phyloP scores from a whole-genome alignment of 2,113 vertebrate species.

The Colinus virginianus region DNA sequence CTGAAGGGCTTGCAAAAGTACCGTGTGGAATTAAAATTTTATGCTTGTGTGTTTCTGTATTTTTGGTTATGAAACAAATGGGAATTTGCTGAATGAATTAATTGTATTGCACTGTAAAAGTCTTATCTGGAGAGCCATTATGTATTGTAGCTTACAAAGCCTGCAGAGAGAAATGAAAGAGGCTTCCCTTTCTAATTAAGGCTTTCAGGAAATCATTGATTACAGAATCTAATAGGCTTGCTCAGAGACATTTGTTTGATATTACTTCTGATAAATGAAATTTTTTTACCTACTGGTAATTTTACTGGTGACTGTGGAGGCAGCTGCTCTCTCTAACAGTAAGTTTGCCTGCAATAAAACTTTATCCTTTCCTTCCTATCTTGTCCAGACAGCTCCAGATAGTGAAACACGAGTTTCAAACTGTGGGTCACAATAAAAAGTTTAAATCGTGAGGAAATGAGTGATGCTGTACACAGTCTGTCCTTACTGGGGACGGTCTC shows the following conservation, averaged over 20 bases:
- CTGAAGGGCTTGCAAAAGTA: constrained; percentile 40
- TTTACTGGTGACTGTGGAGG: constrained; percentile 32
- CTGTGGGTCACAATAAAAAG: background rate
- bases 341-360: constrained; percentile 38
- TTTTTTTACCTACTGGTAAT: constrained; percentile 32
- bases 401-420: constrained; percentile 26
- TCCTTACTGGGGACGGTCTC: background rate
- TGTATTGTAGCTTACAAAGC: constrained; percentile 14
- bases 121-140: constrained; percentile 25
- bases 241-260: constrained; percentile 42
- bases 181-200: constrained; percentile 47
- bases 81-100: constrained; percentile 61
- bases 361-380: background rate
- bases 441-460: background rate
- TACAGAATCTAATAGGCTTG: constrained; percentile 24
- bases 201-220: constrained; percentile 63
- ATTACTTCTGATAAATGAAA: constrained; percentile 34
- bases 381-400: background rate
- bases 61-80: constrained; percentile 54
- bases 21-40: constrained; percentile 31
- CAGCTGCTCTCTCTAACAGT: background rate
- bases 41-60: constrained; percentile 5
- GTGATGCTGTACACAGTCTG: background rate
- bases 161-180: constrained; percentile 41
- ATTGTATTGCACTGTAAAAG: constrained; percentile 31